Conservation (phyloP, 2,888 invertebrate species). For the Acronicta aceris region DNA sequence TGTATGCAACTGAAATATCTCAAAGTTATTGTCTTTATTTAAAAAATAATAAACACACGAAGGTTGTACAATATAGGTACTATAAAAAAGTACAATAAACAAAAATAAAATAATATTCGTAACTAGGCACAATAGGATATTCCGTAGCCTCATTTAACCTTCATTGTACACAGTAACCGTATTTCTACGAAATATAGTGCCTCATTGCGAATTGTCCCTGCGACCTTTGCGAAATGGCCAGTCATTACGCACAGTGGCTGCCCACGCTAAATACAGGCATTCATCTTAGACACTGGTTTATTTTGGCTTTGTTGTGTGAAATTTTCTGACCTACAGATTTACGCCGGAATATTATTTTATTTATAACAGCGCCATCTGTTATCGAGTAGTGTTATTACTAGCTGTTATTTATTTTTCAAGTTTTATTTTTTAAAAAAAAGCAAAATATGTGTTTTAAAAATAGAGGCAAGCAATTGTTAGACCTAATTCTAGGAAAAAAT, state of each 20-base stretch:
- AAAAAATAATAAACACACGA: no score
- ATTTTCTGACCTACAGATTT: conserved; percentile 11
- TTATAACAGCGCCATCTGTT: conserved; percentile 43
- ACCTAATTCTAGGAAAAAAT: no score
- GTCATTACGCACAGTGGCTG: conserved; percentile 46
- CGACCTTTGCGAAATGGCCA: conserved; percentile 45
- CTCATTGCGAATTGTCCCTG: conserved; percentile 40
- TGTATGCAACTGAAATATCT: no score
- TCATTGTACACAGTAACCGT: conserved; percentile 42
- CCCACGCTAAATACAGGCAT: conserved; percentile 42
- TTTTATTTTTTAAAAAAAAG: no score
- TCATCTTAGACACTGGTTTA: conserved; percentile 32
- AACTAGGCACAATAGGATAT: conserved; percentile 25
- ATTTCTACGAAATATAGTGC: conserved; percentile 40
- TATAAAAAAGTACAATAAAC: conserved; percentile 6
- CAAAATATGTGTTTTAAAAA: no score
- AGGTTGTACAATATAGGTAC: no score
- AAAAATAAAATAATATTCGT: background rate
- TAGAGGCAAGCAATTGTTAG: no score
- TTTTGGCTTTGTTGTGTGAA: conserved; percentile 13
- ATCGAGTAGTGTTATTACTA: conserved; percentile 3
- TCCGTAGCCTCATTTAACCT: conserved; percentile 23
- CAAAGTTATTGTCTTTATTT: no score
- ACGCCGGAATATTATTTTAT: conserved; percentile 6
- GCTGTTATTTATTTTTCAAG: background rate